Evolutionary conservation across 1,140 invertebrate species (phyloP).

Genomic region (Plectus sambesii): DNA sequence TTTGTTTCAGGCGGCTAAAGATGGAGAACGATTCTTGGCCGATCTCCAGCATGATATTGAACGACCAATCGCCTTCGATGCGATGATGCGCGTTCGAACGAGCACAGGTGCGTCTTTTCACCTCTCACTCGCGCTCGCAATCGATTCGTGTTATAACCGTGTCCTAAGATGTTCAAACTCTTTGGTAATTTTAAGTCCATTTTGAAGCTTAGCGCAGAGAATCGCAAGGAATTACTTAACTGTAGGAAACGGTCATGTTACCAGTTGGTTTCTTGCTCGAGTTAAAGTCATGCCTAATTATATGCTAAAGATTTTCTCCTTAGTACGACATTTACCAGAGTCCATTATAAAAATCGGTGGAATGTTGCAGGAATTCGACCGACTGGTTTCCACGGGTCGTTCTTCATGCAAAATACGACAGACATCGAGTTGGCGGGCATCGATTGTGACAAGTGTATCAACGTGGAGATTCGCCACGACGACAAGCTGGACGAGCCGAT

Average conservation of each 20-base stretch:
- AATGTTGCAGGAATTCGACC: slow-evolving; percentile 64
- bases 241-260: no score
- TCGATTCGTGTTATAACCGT: no score
- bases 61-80: slow-evolving; percentile 76
- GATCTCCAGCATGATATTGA: slow-evolving; percentile 69
- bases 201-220: no score
- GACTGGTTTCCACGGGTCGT: slow-evolving; percentile 94
- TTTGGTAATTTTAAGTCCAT: no score
- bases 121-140: no score
- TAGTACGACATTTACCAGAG: no score
- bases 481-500: slow-evolving; percentile 88
- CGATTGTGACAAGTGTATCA: slow-evolving; percentile 71
- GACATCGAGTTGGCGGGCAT: slow-evolving; percentile 87
- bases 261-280: no score
- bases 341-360: no score
- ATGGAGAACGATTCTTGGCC: slow-evolving; percentile 72
- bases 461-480: slow-evolving; percentile 94
- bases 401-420: slow-evolving; percentile 94
- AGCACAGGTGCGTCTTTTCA: slow-evolving; percentile 57
- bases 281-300: no score
- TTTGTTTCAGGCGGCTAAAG: slow-evolving; percentile 69
- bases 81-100: slow-evolving; percentile 84
- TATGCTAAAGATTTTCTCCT: no score
- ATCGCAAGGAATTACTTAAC: slow-evolving; percentile 13
- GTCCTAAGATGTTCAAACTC: no score